Evolutionary conservation across 2,888 invertebrate species (phyloP).

Genomic region (Marasmarcha lunaedactyla): DNA sequence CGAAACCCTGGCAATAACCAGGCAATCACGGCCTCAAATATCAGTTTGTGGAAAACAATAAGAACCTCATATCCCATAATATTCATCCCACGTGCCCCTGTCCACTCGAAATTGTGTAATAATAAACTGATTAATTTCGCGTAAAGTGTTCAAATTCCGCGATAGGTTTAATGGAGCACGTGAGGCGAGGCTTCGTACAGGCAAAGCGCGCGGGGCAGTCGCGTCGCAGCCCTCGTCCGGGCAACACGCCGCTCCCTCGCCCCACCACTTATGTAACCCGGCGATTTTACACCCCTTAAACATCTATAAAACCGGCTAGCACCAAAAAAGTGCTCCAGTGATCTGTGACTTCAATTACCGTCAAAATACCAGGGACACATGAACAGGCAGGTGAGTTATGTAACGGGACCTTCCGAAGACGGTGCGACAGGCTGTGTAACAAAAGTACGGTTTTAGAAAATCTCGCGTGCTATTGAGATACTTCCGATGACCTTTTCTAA

Average conservation of each 20-base stretch:
- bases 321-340: neutral
- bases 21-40: too few species aligned
- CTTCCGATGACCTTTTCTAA: too few species aligned
- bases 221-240: slow-evolving; percentile 59
- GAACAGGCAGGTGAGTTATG: slow-evolving; percentile 50
- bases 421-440: slow-evolving; percentile 8
- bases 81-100: too few species aligned
- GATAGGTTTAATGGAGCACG: slow-evolving; percentile 18
- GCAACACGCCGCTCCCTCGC: slow-evolving; percentile 54
- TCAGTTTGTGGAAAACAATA: too few species aligned
- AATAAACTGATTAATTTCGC: neutral
- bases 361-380: slow-evolving; percentile 39
- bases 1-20: too few species aligned
- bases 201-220: slow-evolving; percentile 48
- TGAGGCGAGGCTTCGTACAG: slow-evolving; percentile 24
- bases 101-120: neutral
- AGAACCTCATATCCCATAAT: too few species aligned
- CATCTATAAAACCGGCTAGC: neutral
- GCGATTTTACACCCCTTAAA: neutral
- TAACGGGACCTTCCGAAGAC: slow-evolving; percentile 34
- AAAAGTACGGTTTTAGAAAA: slow-evolving; percentile 3
- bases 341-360: slow-evolving; percentile 20
- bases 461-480: too few species aligned
- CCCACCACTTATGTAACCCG: slow-evolving; percentile 61
- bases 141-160: neutral